Percentiles rank a stretch among this genome's conserved stretches.
Evolutionary conservation across 2,113 vertebrate genomes (phyloP).

Genomic region (Protomyctophum bolini): DNA sequence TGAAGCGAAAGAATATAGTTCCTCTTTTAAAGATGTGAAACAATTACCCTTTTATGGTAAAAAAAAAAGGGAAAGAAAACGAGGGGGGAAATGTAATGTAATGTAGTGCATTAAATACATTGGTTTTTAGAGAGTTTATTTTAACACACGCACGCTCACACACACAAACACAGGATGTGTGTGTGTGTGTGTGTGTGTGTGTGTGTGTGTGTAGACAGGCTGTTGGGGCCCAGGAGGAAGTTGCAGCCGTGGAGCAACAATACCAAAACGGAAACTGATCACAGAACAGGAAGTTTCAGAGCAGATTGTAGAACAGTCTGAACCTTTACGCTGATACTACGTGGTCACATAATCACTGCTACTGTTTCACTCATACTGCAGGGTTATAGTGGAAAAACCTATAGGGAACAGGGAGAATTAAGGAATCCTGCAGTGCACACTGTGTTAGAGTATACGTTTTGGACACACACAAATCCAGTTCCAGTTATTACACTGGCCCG

Average conservation of each 20-base stretch:
- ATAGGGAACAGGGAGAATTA: no score
- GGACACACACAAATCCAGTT: no score
- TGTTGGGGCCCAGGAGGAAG: slow-evolving; percentile 32
- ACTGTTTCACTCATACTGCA: no score
- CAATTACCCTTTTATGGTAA: background rate
- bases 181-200: no score
- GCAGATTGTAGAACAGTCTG: slow-evolving; percentile 25
- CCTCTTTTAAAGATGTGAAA: no score
- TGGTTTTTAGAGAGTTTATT: background rate
- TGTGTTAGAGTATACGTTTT: no score
- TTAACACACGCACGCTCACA: background rate
- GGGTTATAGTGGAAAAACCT: no score
- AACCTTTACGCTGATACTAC: background rate
- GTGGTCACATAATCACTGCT: no score
- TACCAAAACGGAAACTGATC: slow-evolving; percentile 36
- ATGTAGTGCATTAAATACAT: background rate
- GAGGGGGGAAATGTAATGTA: background rate
- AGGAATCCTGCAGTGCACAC: no score
- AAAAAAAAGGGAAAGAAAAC: background rate
- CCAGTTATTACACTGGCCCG: no score
- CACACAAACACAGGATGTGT: slow-evolving; percentile 1
- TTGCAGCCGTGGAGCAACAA: slow-evolving; percentile 31
- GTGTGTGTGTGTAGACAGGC: background rate
- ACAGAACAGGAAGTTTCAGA: slow-evolving; percentile 45
- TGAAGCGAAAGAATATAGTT: no score